Evolutionary conservation across 2,797 vertebrate genomes (phyloP).

Genomic region (Notolepis coatsorum): DNA sequence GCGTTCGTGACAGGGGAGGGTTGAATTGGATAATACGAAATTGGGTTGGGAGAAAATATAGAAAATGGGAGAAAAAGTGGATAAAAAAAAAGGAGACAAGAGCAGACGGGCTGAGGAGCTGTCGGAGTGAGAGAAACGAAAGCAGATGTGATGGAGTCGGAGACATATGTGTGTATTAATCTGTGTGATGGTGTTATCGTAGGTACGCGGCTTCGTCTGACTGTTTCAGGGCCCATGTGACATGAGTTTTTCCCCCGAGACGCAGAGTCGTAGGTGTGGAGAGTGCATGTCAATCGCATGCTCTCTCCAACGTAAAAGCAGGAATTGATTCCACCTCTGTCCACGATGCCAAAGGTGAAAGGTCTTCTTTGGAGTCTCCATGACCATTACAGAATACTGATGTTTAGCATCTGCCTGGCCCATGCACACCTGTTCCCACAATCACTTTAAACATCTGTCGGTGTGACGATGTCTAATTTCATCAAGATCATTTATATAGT

Average conservation of each 20-base stretch:
- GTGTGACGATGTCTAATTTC: neutral
- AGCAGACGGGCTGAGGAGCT: slow-evolving; percentile 16
- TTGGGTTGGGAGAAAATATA: too few species aligned
- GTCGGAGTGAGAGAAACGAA: slow-evolving; percentile 16
- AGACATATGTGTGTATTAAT: neutral
- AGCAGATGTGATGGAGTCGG: slow-evolving; percentile 8
- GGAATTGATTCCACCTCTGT: too few species aligned
- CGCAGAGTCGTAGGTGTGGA: neutral
- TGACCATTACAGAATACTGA: too few species aligned
- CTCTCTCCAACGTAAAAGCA: neutral
- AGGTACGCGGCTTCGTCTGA: neutral
- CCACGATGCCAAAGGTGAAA: too few species aligned
- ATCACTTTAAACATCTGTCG: slow-evolving; percentile 5
- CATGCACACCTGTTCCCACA: neutral
- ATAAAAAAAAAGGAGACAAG: too few species aligned
- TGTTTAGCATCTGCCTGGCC: neutral
- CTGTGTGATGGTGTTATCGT: neutral
- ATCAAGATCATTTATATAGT: neutral
- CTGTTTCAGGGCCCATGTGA: too few species aligned
- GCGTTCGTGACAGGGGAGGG: too few species aligned
- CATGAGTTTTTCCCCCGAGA: too few species aligned
- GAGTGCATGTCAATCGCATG: neutral
- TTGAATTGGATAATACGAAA: too few species aligned
- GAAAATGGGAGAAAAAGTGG: too few species aligned
- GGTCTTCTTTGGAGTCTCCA: too few species aligned